phyloP scores from a whole-genome alignment of 2,797 vertebrate genomes.

The Centropyge bicolor region DNA sequence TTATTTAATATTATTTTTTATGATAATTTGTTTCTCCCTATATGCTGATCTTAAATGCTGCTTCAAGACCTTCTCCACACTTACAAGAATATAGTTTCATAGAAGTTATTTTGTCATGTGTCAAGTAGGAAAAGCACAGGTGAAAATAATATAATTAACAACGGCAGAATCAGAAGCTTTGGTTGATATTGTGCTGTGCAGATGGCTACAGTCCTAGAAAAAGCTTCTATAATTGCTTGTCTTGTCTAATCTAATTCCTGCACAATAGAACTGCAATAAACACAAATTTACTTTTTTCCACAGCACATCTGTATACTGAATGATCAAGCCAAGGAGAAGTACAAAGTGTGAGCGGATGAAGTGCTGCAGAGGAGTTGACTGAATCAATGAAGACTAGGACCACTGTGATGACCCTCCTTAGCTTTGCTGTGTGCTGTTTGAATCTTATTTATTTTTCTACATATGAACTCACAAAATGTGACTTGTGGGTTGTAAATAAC shows the following conservation, averaged over 20 bases:
- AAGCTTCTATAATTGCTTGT: background rate
- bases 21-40: too few species aligned
- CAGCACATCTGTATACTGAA: conserved; percentile 91
- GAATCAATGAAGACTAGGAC: conserved; percentile 70
- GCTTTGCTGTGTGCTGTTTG: conserved; percentile 66
- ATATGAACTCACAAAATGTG: conserved; percentile 52
- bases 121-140: background rate
- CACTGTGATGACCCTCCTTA: conserved; percentile 80
- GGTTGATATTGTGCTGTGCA: too few species aligned
- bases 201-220: background rate
- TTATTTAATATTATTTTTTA: background rate
- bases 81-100: background rate
- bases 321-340: conserved; percentile 89
- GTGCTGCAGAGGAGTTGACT: conserved; percentile 33
- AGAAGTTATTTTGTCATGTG: background rate
- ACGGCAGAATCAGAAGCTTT: background rate
- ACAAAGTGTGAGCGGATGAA: conserved; percentile 81
- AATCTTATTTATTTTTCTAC: conserved; percentile 76
- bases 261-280: background rate
- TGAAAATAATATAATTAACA: background rate
- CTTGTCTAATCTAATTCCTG: background rate
- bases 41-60: background rate
- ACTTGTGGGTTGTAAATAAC: conserved; percentile 66
- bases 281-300: background rate
- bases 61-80: background rate